Evolutionary conservation across 1,140 invertebrate genomes (phyloP).

Genomic region (Hestina assimilis): DNA sequence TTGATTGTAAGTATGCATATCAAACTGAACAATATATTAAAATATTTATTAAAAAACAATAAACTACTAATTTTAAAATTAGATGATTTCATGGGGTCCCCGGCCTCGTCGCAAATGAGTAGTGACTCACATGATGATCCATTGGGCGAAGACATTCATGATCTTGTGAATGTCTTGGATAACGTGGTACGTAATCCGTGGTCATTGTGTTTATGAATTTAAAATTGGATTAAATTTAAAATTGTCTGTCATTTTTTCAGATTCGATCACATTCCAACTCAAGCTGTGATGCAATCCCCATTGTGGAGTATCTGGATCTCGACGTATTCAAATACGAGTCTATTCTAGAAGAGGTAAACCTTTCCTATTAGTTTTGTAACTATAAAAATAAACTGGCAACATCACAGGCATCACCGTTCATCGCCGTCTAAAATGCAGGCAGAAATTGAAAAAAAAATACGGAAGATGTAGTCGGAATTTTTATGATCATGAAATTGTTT

Average conservation of each 20-base stretch:
- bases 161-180: neutral
- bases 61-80: no score
- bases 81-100: neutral
- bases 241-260: neutral
- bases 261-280: neutral
- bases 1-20: neutral
- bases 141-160: neutral
- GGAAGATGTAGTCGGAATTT: no score
- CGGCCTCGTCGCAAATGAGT: neutral
- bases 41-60: no score
- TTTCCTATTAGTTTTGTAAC: neutral
- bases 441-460: no score
- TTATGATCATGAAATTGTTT: no score
- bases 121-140: neutral
- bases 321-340: neutral
- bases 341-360: neutral
- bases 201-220: no score
- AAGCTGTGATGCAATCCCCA: neutral
- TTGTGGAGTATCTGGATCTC: neutral
- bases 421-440: no score
- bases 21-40: neutral
- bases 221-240: neutral
- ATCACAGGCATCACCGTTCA: no score
- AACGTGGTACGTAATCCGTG: conserved; percentile 1
- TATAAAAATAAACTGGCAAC: neutral